Evolutionary conservation across 2,888 invertebrate genomes (phyloP), one percentile per base, ranked within the genome.

Genomic region (Glomeris marginata): DNA sequence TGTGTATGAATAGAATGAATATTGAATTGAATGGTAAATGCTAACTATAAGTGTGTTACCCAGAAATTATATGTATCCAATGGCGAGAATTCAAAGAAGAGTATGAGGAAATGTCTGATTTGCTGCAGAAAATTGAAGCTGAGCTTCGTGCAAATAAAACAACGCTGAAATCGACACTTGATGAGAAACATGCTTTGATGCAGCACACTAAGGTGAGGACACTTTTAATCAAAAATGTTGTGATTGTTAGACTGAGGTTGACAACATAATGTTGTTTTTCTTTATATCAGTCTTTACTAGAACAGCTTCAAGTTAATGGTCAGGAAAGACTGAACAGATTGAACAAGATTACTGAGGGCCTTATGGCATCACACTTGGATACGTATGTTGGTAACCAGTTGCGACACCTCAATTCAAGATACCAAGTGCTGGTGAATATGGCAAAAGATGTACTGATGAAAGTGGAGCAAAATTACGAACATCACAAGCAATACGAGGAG

Each of bases 51-150:
- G n/a, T n/a, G n/a, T 15, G 2, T 28, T 41, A 47, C 52, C 2
- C 35, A 58, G 58, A 55, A 33, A 55, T 51, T 21, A 55, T 58
- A 8, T 57, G 56, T 35, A 74, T 75, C 47, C 84, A 87, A 61
- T 86, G 88, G 84, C 76, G 86, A 49, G 84, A 87, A 54, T 91
- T 85, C 69, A 90, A 90, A 66, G 90, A 90, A 62, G 90, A 91
- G 66, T 88, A 85, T 62, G 90, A 91, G 64, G 76, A 85, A 53
- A 69, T 91, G 15, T 86, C 86, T 46, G 90, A 91, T 65, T 91
- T 90, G 90, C 67, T 91, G 33, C 90, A 90, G 62, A 88, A 90
- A 65, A 85, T 85, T 61, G 88, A 90, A 60, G 86, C 88, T 59
- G 74, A 88, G 8, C 82, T 88, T 11, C 90, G 91, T 64, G 85